A percentile compares a stretch with the other conserved stretches of the same genome.
phyloP scores from a whole-genome alignment of 1,140 invertebrate species.

The Idris sp. region DNA sequence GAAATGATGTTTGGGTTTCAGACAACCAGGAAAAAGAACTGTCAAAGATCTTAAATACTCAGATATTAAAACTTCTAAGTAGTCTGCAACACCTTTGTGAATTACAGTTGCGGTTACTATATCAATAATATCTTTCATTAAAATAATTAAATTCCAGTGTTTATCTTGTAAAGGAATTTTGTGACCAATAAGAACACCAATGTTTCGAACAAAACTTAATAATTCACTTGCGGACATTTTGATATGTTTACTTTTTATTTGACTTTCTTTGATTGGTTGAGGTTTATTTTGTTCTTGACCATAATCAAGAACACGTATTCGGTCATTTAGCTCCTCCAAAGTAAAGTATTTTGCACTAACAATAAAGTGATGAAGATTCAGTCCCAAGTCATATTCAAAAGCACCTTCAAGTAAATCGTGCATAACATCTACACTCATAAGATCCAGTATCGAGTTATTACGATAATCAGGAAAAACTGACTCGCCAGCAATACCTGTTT shows the following conservation, averaged over 20 bases:
- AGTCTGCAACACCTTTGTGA: not conserved
- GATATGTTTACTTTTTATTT: slow-evolving; percentile 32
- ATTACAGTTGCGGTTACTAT: slow-evolving; percentile 7
- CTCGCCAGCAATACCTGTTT: slow-evolving; percentile 15
- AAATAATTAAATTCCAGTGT: slow-evolving; percentile 12
- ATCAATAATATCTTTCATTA: slow-evolving; percentile 36
- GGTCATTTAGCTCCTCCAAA: slow-evolving; percentile 15
- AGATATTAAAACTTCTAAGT: slow-evolving; percentile 7
- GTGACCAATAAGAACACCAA: slow-evolving; percentile 36
- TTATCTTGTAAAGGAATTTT: slow-evolving; percentile 9
- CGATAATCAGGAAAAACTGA: slow-evolving; percentile 27
- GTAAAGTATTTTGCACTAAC: slow-evolving; percentile 3
- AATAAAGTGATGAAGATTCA: slow-evolving; percentile 28
- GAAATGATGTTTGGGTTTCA: slow-evolving; percentile 29
- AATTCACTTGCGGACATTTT: slow-evolving; percentile 46
- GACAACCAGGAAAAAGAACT: slow-evolving; percentile 8
- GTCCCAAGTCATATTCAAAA: slow-evolving; percentile 29
- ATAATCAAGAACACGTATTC: slow-evolving; percentile 10
- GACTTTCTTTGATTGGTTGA: slow-evolving; percentile 7
- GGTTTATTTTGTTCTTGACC: slow-evolving; percentile 24
- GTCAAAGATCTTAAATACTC: slow-evolving; percentile 14
- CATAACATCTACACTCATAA: slow-evolving; percentile 28
- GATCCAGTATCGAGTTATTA: slow-evolving; percentile 2
- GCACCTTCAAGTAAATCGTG: slow-evolving; percentile 23
- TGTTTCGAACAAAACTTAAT: slow-evolving; percentile 20